Evolutionary conservation across 2,888 invertebrate genomes (phyloP).

Genomic region (Tenthredo scrophulariae): DNA sequence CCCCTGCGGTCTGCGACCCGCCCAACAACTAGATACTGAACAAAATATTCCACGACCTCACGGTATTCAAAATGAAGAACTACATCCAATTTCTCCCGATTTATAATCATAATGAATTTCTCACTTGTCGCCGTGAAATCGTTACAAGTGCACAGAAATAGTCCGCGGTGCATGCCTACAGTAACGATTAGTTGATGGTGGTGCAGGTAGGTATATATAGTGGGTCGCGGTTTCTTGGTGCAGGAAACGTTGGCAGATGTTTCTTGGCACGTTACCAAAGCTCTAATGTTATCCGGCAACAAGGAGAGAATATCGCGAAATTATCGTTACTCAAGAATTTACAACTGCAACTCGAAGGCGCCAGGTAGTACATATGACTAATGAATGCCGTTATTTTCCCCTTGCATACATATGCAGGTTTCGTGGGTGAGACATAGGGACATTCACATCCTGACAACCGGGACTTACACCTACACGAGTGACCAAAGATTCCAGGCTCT

Average conservation of each 20-base stretch:
- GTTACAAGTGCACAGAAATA: neutral
- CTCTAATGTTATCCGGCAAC: constrained; percentile 72
- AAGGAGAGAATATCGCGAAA: constrained; percentile 62
- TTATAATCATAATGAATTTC: neutral
- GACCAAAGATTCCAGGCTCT: constrained; percentile 92
- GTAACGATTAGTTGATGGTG: constrained; percentile 31
- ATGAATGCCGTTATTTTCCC: constrained; percentile 27
- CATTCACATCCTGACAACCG: constrained; percentile 91
- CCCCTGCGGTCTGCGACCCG: neutral
- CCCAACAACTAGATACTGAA: neutral
- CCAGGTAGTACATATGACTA: constrained; percentile 59
- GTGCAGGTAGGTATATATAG: neutral
- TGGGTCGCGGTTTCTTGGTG: constrained; percentile 31
- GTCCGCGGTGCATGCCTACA: neutral
- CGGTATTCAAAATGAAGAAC: neutral
- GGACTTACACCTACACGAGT: constrained; percentile 91
- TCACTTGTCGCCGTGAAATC: neutral
- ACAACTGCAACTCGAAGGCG: constrained; percentile 60
- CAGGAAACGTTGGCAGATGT: constrained; percentile 68
- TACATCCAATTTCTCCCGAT: neutral
- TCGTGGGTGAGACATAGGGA: constrained; percentile 90
- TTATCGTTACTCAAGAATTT: constrained; percentile 69
- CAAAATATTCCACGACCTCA: neutral
- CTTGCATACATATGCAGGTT: constrained; percentile 57
- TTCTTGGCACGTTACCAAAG: constrained; percentile 71